Evolutionary conservation across 1,140 invertebrate genomes (phyloP).

Genomic region (Atta texana): DNA sequence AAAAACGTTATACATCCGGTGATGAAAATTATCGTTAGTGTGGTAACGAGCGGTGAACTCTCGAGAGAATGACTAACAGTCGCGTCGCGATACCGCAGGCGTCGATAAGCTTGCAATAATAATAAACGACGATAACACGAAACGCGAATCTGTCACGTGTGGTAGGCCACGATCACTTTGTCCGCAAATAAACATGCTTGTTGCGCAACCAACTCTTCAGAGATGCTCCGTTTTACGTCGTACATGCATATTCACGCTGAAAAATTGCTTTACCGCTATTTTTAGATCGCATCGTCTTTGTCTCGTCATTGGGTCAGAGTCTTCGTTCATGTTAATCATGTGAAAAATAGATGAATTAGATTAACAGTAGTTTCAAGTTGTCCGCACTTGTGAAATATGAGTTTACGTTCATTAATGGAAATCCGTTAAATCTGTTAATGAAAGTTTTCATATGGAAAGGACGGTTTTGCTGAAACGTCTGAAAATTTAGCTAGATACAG

Average conservation of each 20-base stretch:
- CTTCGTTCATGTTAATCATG: conserved; percentile 1
- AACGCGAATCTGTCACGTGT: conserved; percentile 39
- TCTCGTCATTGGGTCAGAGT: conserved; percentile 19
- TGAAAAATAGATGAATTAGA: not conserved
- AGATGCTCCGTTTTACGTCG: not conserved
- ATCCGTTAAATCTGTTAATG: not conserved
- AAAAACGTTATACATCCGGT: not conserved
- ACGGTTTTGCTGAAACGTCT: too few species aligned
- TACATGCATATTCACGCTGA: conserved; percentile 22
- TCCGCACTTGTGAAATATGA: not conserved
- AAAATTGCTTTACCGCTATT: conserved; percentile 12
- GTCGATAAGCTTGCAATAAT: conserved; percentile 31
- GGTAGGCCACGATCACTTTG: not conserved
- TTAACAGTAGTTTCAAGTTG: not conserved
- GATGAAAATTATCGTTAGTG: conserved; percentile 26
- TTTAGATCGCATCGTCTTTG: not conserved
- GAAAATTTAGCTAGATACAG: too few species aligned
- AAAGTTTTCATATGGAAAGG: not conserved
- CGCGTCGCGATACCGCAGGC: not conserved
- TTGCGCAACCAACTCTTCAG: conserved; percentile 41
- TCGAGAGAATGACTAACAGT: conserved; percentile 42
- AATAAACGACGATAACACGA: conserved; percentile 34
- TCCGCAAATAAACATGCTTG: conserved; percentile 22
- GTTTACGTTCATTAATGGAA: not conserved
- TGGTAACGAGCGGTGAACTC: conserved; percentile 6